Evolutionary conservation across 1,140 invertebrate genomes (phyloP).

Genomic region (Drosophila ambigua): DNA sequence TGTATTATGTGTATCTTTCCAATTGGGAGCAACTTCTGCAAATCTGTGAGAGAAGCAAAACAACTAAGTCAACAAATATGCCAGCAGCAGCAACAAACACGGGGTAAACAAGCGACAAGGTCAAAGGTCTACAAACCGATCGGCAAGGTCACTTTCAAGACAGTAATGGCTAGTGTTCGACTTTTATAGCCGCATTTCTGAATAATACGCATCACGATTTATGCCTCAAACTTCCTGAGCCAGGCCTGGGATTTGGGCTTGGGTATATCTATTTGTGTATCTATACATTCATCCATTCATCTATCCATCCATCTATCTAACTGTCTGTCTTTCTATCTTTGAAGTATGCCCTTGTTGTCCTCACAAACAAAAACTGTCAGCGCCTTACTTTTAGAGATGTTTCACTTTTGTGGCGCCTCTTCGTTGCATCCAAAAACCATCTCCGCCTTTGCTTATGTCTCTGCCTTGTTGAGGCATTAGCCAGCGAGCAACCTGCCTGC

Average conservation of each 20-base stretch:
- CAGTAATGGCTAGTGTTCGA: constrained; percentile 75
- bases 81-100: constrained; percentile 32
- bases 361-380: constrained; percentile 63
- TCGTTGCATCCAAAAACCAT: constrained; percentile 48
- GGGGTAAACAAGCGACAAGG: constrained; percentile 69
- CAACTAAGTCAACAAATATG: constrained; percentile 22
- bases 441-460: constrained; percentile 27
- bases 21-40: constrained; percentile 76
- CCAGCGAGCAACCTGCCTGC: constrained; percentile 58
- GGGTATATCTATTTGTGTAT: constrained; percentile 25
- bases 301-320: constrained; percentile 13
- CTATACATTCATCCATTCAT: background rate
- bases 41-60: constrained; percentile 29
- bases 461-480: constrained; percentile 61
- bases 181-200: constrained; percentile 71
- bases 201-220: constrained; percentile 71
- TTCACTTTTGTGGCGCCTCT: constrained; percentile 76
- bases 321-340: constrained; percentile 26
- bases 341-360: constrained; percentile 63
- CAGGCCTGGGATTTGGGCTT: background rate
- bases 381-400: constrained; percentile 61
- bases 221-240: constrained; percentile 26
- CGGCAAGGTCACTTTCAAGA: constrained; percentile 71
- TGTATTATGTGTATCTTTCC: constrained; percentile 65
- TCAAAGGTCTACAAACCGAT: constrained; percentile 80